These are phyloP conservation scores for Drosophila nigricruria DNA, from an alignment of 2,888 invertebrate species.

Conservation along the genomic window DNA sequence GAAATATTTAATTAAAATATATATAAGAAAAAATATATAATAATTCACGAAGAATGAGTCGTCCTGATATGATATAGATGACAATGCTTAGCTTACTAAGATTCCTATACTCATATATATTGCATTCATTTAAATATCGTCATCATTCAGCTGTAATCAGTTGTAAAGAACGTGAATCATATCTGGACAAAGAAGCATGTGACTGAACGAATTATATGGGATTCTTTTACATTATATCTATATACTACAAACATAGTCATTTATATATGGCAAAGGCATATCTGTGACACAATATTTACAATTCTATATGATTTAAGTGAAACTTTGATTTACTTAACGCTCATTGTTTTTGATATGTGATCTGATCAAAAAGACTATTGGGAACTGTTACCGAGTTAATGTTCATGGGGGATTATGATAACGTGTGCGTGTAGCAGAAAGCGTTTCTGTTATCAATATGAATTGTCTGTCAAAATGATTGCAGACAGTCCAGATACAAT, in stretches of 20 bases:
- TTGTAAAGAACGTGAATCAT: constrained; percentile 45
- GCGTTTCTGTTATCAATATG: constrained; percentile 41
- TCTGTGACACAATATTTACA: constrained; percentile 5
- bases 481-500: constrained; percentile 17
- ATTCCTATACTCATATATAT: neutral
- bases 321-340: constrained; percentile 10
- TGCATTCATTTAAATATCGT: neutral
- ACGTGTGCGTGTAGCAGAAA: constrained; percentile 58
- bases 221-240: constrained; percentile 5
- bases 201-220: constrained; percentile 17
- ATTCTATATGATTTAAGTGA: neutral
- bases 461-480: constrained; percentile 59
- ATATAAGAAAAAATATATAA: too few species aligned
- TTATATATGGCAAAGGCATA: neutral
- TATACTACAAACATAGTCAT: neutral
- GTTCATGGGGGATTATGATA: constrained; percentile 62
- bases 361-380: constrained; percentile 27
- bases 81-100: neutral
- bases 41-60: neutral
- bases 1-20: too few species aligned
- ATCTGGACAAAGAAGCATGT: constrained; percentile 30
- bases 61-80: too few species aligned
- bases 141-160: constrained; percentile 23
- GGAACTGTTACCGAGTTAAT: constrained; percentile 11
- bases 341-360: constrained; percentile 17